Evolutionary conservation across 92 coral and sea anemone genomes (phyloP).

Genomic region (Epizoanthus ramosus): DNA sequence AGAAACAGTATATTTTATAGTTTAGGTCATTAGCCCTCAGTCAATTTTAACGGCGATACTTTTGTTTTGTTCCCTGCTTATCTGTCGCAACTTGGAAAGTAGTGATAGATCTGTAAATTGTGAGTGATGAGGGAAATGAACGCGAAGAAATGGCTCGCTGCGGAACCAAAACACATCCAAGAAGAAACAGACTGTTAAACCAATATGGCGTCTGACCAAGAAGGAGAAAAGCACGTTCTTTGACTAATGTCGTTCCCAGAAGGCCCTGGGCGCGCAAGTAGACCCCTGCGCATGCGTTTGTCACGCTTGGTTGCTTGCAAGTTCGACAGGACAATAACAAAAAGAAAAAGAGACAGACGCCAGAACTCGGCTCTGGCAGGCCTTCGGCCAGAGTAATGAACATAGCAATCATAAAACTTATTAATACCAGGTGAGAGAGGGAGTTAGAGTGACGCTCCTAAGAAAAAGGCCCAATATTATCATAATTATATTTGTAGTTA

Average conservation of each 20-base stretch:
- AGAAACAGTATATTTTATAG: no score
- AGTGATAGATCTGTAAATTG: constrained; percentile 5
- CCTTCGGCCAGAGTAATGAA: constrained; percentile 10
- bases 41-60: no score
- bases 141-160: constrained; percentile 14
- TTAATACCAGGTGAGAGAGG: no score
- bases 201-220: no score
- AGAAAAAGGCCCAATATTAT: no score
- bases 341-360: constrained; percentile 11
- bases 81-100: constrained; percentile 11
- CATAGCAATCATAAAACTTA: no score
- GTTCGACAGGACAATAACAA: constrained; percentile 20
- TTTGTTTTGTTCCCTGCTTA: constrained; percentile 15
- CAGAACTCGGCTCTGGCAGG: constrained; percentile 14
- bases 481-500: no score
- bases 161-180: constrained; percentile 14
- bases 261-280: no score
- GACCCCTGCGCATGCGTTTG: constrained; percentile 30
- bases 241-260: constrained; percentile 8
- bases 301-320: constrained; percentile 32
- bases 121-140: constrained; percentile 19
- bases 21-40: no score
- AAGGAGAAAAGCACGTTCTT: background rate
- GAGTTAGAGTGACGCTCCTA: no score
- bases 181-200: constrained; percentile 14